Conservation (phyloP, 2,797 vertebrate genomes). For the Lindbergichthys nudifrons region DNA sequence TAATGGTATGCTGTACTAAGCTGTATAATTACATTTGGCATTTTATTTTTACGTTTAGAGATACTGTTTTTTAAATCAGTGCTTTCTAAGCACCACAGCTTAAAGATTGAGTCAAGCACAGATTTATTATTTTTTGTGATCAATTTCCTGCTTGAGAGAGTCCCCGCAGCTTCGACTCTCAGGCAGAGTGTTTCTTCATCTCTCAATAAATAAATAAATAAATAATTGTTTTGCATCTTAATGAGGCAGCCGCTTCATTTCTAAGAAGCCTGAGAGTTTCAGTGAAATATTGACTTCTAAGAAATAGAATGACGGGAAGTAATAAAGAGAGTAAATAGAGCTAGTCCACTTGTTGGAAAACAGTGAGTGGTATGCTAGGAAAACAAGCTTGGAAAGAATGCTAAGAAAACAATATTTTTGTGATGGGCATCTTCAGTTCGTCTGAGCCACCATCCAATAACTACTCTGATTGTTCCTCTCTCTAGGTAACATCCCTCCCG, state of each 20-base stretch:
- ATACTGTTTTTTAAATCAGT: slow-evolving; percentile 6
- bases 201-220: slow-evolving; percentile 53
- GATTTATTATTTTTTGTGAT: slow-evolving; percentile 58
- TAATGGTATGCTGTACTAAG: no score
- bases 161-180: slow-evolving; percentile 37
- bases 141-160: slow-evolving; percentile 34
- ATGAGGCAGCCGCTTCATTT: slow-evolving; percentile 35
- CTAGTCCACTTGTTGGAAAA: slow-evolving; percentile 5
- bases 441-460: not conserved
- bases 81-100: slow-evolving; percentile 17
- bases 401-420: slow-evolving; percentile 28
- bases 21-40: no score
- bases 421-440: slow-evolving; percentile 8
- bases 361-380: not conserved
- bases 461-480: slow-evolving; percentile 1
- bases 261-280: slow-evolving; percentile 22
- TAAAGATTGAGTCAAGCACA: slow-evolving; percentile 27
- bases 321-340: slow-evolving; percentile 40
- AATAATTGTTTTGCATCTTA: slow-evolving; percentile 38
- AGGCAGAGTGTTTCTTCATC: slow-evolving; percentile 42
- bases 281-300: slow-evolving; percentile 25
- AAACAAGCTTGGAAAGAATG: not conserved
- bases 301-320: slow-evolving; percentile 10
- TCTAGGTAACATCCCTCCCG: slow-evolving; percentile 86
- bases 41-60: no score